Base-by-base conservation (phyloP, 1,140 invertebrate species). In the Apis cerana region DNA sequence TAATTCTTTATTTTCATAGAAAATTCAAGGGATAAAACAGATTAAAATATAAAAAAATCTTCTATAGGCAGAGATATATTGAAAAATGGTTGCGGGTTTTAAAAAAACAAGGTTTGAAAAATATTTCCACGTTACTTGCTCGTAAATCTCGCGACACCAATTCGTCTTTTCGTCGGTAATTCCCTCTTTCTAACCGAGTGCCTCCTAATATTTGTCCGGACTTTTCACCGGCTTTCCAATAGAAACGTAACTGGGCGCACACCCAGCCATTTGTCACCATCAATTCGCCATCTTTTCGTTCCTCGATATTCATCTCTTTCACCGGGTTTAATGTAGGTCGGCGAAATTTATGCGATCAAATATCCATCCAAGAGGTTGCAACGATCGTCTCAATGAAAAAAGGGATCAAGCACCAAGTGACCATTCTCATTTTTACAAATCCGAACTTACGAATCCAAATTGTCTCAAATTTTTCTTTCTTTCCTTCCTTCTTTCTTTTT, bases 311-410 rank as follows among this genome's bases (percentile, higher is more conserved):
- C 75, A 72, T 77, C 68, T 48, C 54, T 80, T 68, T 74, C 43
- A 68, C 62, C 56, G 50, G 65, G 52, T 81, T 67, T 72, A 70
- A 85, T 85, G 52, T 72, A 64, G 84, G 74, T 85, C 43, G 27
- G 33, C 43, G 27, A 64, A 82, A 85, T 86, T 71, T 85, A 85
- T 82, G 72, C 77, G 79, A 86, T 74, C 72, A 78, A 82, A 85
- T 85, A 85, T 85, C 74, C 64, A 71, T 70, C 19, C 50, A 59
- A 33, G 67, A 72, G 19, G 23, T 23, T 70, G 48, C 54, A 23
- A 27, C 58, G 21, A 61, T 54, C 13, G 21, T 59, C 65, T 56
- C 54, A 23, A 68, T 58, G 64, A 10, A 69, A 79, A 50, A 15
- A 21, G 48, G 50, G 21, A 27, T 23, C 50, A 23, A 19, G 10